Evolutionary conservation across 2,113 vertebrate genomes (phyloP), one percentile per base, ranked within the genome.

Genomic region (Scomber scombrus): DNA sequence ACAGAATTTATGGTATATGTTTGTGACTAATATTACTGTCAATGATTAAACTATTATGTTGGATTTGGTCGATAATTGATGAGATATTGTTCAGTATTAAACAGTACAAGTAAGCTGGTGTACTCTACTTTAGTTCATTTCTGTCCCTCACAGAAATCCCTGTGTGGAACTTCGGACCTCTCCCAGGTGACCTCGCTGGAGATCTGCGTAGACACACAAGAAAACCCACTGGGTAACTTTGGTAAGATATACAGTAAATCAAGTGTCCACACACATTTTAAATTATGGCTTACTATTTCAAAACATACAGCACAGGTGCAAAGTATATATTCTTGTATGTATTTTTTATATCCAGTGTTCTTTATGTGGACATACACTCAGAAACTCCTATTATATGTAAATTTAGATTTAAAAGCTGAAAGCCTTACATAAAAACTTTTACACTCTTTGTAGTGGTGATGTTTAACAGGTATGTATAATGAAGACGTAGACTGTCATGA

Each of bases 221-320:
- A 96, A 65, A 94, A 87, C 80, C 97, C 94, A 76, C 88, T 99
- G 89, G 96, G 96, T 10, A 97, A 95, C 91, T 95, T 99, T 31
- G 98, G 98, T 99, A 91, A 98, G 97, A 79, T 60, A 62, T 11
- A 55, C 34, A 58, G 11, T 14, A 49, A 2, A 16, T 8, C 5
- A 43, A 40, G 3, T 18, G 52, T n/a, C 4, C 23, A 26, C 23
- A 26, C 23, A 26, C 51, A 52, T 58, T n/a, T 0, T 29, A 55
- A 60, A 60, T 49, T 11, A 47, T 50, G 29, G 47, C 16, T 12
- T 10, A 29, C 5, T 63, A n/a, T 63, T 56, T 62, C 2, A 80
- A 52, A 49, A 5, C 8, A 50, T 49, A 19, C 15, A 19, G n/a
- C 23, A 55, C 2, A n/a, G 11, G 18, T 60, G 21, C 12, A 43